These are phyloP conservation scores for Clostera curtula DNA, from an alignment of 2,888 invertebrate species.

Conservation along the genomic window DNA sequence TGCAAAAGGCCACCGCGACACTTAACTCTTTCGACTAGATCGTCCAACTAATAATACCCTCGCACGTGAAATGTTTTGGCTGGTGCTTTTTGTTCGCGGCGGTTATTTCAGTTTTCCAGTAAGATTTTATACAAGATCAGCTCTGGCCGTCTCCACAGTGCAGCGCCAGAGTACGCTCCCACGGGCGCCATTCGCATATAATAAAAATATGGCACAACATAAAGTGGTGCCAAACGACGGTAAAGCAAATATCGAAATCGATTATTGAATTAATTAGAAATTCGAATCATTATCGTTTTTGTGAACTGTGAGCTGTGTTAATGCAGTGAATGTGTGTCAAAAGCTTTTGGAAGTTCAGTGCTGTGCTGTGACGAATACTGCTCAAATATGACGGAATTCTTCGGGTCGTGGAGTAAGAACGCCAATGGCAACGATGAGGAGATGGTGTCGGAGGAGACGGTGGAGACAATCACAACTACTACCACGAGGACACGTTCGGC, in stretches of 20 bases:
- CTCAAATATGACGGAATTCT: constrained; percentile 65
- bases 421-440: constrained; percentile 33
- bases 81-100: constrained; percentile 73
- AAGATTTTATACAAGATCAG: constrained; percentile 70
- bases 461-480: constrained; percentile 60
- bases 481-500: constrained; percentile 40
- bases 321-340: constrained; percentile 60
- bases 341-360: constrained; percentile 44
- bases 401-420: constrained; percentile 56
- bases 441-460: constrained; percentile 47
- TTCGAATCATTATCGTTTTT: constrained; percentile 24
- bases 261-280: constrained; percentile 27
- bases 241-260: constrained; percentile 30
- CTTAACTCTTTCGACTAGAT: constrained; percentile 71
- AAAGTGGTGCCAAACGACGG: constrained; percentile 31
- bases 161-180: constrained; percentile 33
- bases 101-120: constrained; percentile 76
- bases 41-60: constrained; percentile 74
- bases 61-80: constrained; percentile 74
- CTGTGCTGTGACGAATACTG: constrained; percentile 38
- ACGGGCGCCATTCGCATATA: constrained; percentile 17
- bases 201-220: constrained; percentile 23
- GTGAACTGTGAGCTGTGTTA: constrained; percentile 26
- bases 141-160: constrained; percentile 62
- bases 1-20: constrained; percentile 57